A percentile compares a stretch with the other conserved stretches of the same genome.
Conservation (phyloP, 1,140 invertebrate species). For the Trachymyrmex septentrionalis region DNA sequence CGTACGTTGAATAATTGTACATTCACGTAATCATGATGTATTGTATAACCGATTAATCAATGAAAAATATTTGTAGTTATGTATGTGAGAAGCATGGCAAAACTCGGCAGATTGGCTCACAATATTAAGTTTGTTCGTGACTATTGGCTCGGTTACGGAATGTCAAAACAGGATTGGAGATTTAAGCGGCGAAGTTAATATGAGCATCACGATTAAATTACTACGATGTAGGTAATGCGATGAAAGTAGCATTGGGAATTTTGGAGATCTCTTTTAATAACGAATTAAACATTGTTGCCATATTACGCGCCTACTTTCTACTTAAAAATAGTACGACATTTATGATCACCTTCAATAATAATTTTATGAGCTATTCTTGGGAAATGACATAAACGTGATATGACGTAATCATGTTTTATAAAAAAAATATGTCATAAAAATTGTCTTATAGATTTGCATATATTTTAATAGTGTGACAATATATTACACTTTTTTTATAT, state of each 20-base stretch:
- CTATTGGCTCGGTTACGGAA: slow-evolving; percentile 25
- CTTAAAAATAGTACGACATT: slow-evolving; percentile 13
- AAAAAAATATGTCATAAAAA: background rate
- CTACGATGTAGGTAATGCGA: background rate
- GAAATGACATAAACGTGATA: background rate
- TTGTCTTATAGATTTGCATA: background rate
- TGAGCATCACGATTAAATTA: slow-evolving; percentile 37
- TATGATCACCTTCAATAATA: background rate
- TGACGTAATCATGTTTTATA: background rate
- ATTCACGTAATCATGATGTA: slow-evolving; percentile 25
- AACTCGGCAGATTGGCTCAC: background rate
- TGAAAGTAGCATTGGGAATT: slow-evolving; percentile 14
- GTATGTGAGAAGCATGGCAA: slow-evolving; percentile 47
- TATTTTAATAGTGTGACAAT: background rate
- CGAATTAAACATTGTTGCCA: background rate
- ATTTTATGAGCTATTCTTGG: background rate
- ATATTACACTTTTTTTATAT: background rate
- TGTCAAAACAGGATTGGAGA: slow-evolving; percentile 27
- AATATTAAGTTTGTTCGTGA: slow-evolving; percentile 40
- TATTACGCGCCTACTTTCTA: background rate
- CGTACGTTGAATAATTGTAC: slow-evolving; percentile 40
- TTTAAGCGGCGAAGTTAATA: background rate
- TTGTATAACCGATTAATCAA: slow-evolving; percentile 56
- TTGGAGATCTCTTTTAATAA: background rate
- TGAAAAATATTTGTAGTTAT: slow-evolving; percentile 61